Evolutionary conservation across 2,797 vertebrate species (phyloP).

Genomic region (Chelidonichthys spinosus): DNA sequence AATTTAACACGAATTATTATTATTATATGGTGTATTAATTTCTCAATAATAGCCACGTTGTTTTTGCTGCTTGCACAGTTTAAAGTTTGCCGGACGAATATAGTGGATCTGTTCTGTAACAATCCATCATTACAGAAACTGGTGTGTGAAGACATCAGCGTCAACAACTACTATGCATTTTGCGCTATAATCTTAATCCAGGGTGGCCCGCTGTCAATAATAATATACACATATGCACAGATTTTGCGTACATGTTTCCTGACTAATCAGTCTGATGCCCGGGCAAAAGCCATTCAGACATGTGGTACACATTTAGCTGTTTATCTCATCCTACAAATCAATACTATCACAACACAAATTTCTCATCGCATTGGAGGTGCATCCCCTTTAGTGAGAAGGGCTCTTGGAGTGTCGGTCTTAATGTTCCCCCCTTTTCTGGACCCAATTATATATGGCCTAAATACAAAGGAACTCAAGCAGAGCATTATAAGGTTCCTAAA

Average conservation of each 20-base stretch:
- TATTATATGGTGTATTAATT: constrained; percentile 56
- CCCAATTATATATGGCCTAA: constrained; percentile 83
- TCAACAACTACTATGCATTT: constrained; percentile 76
- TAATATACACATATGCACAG: constrained; percentile 84
- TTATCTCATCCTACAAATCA: constrained; percentile 70
- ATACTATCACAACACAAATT: constrained; percentile 47
- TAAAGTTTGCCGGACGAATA: constrained; percentile 62
- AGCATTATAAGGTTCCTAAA: constrained; percentile 47
- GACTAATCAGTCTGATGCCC: constrained; percentile 58
- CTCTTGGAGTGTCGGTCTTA: constrained; percentile 69
- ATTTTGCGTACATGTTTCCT: constrained; percentile 77
- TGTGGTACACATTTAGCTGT: constrained; percentile 77
- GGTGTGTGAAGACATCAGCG: constrained; percentile 72
- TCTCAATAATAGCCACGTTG: constrained; percentile 30
- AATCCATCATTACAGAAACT: constrained; percentile 78
- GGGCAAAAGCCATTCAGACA: constrained; percentile 77
- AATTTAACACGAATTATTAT: constrained; percentile 60
- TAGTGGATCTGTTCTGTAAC: constrained; percentile 81
- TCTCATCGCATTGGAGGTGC: constrained; percentile 64
- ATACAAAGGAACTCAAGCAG: constrained; percentile 75
- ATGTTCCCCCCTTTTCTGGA: constrained; percentile 81
- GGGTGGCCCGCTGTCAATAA: constrained; percentile 67
- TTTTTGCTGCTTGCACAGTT: constrained; percentile 42
- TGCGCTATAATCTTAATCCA: not conserved
- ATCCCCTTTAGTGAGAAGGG: constrained; percentile 58